Base-by-base conservation (phyloP, 2,113 vertebrate species). In the Ageneiosus marmoratus region DNA sequence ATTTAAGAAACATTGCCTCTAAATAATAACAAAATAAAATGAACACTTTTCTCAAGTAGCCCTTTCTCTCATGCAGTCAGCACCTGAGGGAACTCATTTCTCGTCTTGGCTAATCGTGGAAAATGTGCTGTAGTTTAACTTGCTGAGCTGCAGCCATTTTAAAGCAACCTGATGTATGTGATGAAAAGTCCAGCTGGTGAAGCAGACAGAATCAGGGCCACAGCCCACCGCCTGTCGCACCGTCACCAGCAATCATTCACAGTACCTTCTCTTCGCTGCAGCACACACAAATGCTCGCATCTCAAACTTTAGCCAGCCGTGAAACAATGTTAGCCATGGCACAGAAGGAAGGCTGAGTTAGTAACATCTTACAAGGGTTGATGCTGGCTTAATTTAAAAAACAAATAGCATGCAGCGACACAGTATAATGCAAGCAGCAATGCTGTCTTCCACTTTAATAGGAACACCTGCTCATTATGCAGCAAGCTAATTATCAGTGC, bases 201-300 rank as follows among this genome's bases (percentile, higher is more conserved):
- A 81, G 60, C 16, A 65, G 85, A 80, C 83, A 85, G 79, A 80
- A 88, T 56, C 62, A 44, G 58, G 65, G 41, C 83, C 79, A 65
- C 27, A 53, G 56, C 48, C 83, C 58, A 44, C 20, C 58, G n/a
- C 75, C 69, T 63, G 34, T 76, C 84, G 62, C 81, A 51, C 55
- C 84, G 83, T 87, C 87, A 85, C 22, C 75, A 32, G 44, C 48
- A 63, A 87, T 89, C 82, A 75, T 83, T 89, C 77, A 83, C 41
- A 44, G 48, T 74, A 46, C 51, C n/a, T 79, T 82, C 29, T 77
- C 29, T 41, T 78, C 63, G 11, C 48, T 65, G 63, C 77, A 83
- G 58, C 56, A 55, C 46, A 46, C 65, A 41, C 41, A 15, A 60
- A 84, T 32, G 70, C 32, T 85, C 65, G 85, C 34, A 41, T 27